These are phyloP conservation scores for Gari tellinella DNA, from an alignment of 2,888 invertebrate genomes.

Conservation along the genomic window DNA sequence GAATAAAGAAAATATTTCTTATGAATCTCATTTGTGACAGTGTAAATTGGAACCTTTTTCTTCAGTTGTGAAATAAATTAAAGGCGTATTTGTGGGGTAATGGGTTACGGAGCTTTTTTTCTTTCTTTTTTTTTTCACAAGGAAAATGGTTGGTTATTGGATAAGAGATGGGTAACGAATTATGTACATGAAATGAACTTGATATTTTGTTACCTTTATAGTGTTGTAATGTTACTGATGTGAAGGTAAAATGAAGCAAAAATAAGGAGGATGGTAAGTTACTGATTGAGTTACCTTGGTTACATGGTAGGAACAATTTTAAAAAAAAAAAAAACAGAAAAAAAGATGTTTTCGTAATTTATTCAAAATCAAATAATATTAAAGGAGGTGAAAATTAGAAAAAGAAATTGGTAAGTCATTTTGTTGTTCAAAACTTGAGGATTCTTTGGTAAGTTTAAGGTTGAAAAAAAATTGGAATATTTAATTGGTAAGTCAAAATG, in stretches of 20 bases:
- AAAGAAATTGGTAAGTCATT: slow-evolving; percentile 35
- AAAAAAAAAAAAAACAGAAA: slow-evolving; percentile 1
- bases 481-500: slow-evolving; percentile 14
- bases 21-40: too few species aligned
- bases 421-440: not conserved
- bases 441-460: slow-evolving; percentile 37
- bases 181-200: not conserved
- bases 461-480: not conserved
- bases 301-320: not conserved
- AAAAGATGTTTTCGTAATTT: too few species aligned
- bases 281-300: not conserved
- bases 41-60: too few species aligned
- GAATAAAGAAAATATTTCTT: too few species aligned
- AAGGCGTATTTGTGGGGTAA: too few species aligned
- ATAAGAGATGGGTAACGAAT: too few species aligned
- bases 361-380: too few species aligned
- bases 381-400: not conserved
- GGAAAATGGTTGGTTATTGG: too few species aligned
- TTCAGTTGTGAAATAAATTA: too few species aligned
- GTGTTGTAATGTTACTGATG: slow-evolving; percentile 49
- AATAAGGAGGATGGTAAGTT: slow-evolving; percentile 58
- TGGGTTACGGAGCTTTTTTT: too few species aligned
- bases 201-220: slow-evolving; percentile 50
- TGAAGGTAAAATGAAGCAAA: slow-evolving; percentile 50
- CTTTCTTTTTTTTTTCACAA: too few species aligned